These are phyloP conservation scores for Cyclopterus lumpus DNA, from an alignment of 2,797 vertebrate species.

Conservation along the genomic window DNA sequence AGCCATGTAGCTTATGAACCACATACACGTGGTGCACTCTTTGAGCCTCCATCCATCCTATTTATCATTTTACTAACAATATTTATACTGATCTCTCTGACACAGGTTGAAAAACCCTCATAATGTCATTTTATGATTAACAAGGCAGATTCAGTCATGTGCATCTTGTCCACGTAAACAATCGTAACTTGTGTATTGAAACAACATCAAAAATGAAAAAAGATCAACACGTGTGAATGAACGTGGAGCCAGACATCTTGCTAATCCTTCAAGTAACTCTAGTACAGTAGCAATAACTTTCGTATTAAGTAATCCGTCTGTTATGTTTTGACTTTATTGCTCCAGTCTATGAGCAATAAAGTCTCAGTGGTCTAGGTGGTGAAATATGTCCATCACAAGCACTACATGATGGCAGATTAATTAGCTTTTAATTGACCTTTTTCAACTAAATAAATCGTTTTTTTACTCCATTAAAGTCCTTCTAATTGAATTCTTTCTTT, in stretches of 20 bases:
- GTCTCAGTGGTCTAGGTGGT: not conserved
- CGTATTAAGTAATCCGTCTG: not conserved
- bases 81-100: not conserved
- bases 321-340: rapidly evolving
- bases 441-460: not conserved
- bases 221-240: not conserved
- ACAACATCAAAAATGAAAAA: not conserved
- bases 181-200: not conserved
- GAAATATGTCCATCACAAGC: not conserved
- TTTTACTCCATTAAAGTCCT: not conserved
- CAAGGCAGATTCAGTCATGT: not conserved
- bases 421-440: not conserved
- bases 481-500: not conserved
- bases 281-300: not conserved
- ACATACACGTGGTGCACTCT: too few relatives aligned
- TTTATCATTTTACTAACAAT: not conserved
- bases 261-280: not conserved
- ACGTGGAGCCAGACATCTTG: not conserved
- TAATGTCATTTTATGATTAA: not conserved
- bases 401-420: not conserved
- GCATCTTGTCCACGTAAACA: not conserved
- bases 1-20: too few relatives aligned
- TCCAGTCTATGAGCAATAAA: not conserved
- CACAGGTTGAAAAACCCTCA: too few relatives aligned
- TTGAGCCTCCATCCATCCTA: too few relatives aligned